Evolutionary conservation across 23 tunicate species (phyloP).

Genomic region (Aplidium turbinatum): DNA sequence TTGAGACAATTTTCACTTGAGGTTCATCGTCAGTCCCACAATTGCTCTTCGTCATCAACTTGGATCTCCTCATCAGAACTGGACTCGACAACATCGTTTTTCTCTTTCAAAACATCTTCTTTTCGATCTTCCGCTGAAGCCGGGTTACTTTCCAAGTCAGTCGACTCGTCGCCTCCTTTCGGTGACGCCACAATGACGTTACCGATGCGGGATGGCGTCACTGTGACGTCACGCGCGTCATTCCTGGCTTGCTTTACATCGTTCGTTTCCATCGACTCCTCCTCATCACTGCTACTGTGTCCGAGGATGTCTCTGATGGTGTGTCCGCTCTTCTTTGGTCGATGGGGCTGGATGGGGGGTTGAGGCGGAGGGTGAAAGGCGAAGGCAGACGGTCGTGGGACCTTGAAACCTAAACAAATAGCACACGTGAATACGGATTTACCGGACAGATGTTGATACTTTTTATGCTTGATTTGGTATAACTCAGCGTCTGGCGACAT

Average conservation of each 20-base stretch:
- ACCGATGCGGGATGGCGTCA: constrained; percentile 3
- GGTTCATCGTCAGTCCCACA: constrained; percentile 94
- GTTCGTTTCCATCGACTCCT: too few relatives aligned
- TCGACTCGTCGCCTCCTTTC: too few relatives aligned
- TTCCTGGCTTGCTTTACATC: background rate
- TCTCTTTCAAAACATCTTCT: constrained; percentile 13
- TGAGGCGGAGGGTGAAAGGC: constrained; percentile 29
- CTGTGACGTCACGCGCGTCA: background rate
- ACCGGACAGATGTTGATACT: too few relatives aligned
- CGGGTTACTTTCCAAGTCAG: too few relatives aligned
- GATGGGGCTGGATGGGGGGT: constrained; percentile 15
- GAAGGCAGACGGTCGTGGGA: constrained; percentile 48
- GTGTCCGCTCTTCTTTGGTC: constrained; percentile 68
- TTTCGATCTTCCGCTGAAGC: too few relatives aligned
- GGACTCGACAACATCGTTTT: constrained; percentile 42
- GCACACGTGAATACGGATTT: too few relatives aligned
- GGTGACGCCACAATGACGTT: background rate
- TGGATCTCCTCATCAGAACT: constrained; percentile 56
- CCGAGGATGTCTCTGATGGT: constrained; percentile 94
- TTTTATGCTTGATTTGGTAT: too few relatives aligned
- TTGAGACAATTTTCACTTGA: too few relatives aligned
- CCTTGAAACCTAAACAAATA: constrained; percentile 38
- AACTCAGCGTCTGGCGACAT: too few relatives aligned
- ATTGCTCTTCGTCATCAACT: constrained; percentile 89
- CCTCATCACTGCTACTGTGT: constrained; percentile 54